Percentiles rank a stretch among this genome's conserved stretches.
Evolutionary conservation across 2,113 vertebrate species (phyloP).

Genomic region (Tupaia chinensis): DNA sequence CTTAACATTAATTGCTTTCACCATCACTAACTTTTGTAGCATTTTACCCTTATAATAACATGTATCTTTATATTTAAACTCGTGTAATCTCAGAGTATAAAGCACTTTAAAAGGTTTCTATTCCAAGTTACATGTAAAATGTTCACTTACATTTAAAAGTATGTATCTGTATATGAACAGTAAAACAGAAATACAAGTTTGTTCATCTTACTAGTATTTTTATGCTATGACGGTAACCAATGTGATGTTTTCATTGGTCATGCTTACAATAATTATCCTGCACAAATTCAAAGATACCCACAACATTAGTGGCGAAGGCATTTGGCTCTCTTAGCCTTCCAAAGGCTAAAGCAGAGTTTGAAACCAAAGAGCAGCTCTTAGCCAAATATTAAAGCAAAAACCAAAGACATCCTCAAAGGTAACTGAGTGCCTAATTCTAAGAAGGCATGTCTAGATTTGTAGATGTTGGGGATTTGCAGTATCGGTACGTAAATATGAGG

Average conservation of each 20-base stretch:
- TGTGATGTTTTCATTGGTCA: neutral
- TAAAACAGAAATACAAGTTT: neutral
- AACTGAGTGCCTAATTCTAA: neutral
- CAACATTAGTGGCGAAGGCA: neutral
- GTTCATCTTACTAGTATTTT: neutral
- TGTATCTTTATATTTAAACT: constrained; percentile 1
- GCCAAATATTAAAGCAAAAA: constrained; percentile 22
- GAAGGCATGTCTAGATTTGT: neutral
- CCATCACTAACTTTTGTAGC: neutral
- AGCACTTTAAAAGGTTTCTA: neutral
- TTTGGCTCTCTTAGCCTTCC: neutral
- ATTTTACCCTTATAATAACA: constrained; percentile 10
- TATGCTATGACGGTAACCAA: neutral
- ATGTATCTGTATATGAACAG: neutral
- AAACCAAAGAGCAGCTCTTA: neutral
- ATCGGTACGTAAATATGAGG: neutral
- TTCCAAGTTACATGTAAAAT: neutral
- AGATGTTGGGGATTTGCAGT: neutral
- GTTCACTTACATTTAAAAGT: neutral
- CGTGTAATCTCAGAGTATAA: neutral
- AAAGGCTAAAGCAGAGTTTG: neutral
- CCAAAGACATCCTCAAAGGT: neutral
- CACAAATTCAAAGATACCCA: neutral
- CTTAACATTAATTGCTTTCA: constrained; percentile 1
- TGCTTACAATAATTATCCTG: neutral